phyloP scores from a whole-genome alignment of 2,797 vertebrate species.

The Spondyliosoma cantharus region DNA sequence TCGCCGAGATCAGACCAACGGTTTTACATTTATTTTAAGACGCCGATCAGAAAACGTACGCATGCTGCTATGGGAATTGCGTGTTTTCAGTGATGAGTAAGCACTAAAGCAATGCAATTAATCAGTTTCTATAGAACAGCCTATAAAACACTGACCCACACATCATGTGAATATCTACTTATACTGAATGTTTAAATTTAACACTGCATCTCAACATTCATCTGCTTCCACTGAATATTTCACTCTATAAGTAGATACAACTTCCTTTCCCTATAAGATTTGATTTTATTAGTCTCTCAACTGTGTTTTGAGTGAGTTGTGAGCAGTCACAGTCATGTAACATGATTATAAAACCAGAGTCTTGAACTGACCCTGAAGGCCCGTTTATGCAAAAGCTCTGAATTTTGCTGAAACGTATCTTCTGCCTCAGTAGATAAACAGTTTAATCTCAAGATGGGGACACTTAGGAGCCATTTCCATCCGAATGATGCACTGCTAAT shows the following conservation, averaged over 20 bases:
- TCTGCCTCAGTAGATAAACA: conserved; percentile 45
- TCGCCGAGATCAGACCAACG: conserved; percentile 12
- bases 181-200: too few species aligned
- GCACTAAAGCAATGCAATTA: conserved; percentile 22
- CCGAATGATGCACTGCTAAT: conserved; percentile 38
- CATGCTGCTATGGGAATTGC: background rate
- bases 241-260: background rate
- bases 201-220: background rate
- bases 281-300: background rate
- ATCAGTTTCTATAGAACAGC: conserved; percentile 43
- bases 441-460: conserved; percentile 30
- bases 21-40: conserved; percentile 13
- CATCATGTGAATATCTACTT: too few species aligned
- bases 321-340: conserved; percentile 28
- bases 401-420: conserved; percentile 10
- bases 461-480: conserved; percentile 27
- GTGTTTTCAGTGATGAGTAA: conserved; percentile 1
- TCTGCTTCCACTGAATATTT: background rate
- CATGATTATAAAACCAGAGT: conserved; percentile 25
- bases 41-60: conserved; percentile 13
- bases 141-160: too few species aligned
- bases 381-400: conserved; percentile 22
- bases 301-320: background rate
- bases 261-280: background rate
- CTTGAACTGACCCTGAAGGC: conserved; percentile 35